Percentiles rank a stretch among this genome's conserved stretches.
phyloP scores from a whole-genome alignment of 2,888 invertebrate genomes.

The Hesperia comma region DNA sequence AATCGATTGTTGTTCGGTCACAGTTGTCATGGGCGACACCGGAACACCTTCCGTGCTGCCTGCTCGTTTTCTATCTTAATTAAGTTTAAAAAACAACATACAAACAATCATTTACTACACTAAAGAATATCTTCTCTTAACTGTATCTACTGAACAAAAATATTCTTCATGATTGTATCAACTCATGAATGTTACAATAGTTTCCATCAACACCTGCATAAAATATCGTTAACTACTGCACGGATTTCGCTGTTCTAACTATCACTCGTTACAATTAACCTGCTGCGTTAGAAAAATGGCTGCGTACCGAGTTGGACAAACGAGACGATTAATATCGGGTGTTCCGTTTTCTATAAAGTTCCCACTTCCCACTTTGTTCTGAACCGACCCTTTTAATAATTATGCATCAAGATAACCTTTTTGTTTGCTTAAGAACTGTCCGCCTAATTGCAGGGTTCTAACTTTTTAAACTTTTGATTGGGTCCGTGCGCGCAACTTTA shows the following conservation, averaged over 20 bases:
- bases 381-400: conserved; percentile 63
- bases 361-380: conserved; percentile 69
- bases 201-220: no score
- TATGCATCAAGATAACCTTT: conserved; percentile 66
- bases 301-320: conserved; percentile 65
- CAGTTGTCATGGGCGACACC: no score
- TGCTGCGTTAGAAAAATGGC: conserved; percentile 65
- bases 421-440: conserved; percentile 60
- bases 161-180: no score
- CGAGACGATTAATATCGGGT: conserved; percentile 75
- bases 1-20: no score
- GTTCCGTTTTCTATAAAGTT: conserved; percentile 67
- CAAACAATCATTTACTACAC: no score
- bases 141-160: no score
- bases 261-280: conserved; percentile 69
- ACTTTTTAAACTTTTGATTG: conserved; percentile 44
- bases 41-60: no score
- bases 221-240: conserved; percentile 46
- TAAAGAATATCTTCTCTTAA: no score
- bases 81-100: no score
- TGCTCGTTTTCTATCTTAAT: no score
- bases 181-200: no score
- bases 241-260: conserved; percentile 53
- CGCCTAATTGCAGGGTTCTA: conserved; percentile 18
- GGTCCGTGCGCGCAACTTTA: background rate